Conservation (phyloP, 2,797 vertebrate species). For the Sebastes iracundus region DNA sequence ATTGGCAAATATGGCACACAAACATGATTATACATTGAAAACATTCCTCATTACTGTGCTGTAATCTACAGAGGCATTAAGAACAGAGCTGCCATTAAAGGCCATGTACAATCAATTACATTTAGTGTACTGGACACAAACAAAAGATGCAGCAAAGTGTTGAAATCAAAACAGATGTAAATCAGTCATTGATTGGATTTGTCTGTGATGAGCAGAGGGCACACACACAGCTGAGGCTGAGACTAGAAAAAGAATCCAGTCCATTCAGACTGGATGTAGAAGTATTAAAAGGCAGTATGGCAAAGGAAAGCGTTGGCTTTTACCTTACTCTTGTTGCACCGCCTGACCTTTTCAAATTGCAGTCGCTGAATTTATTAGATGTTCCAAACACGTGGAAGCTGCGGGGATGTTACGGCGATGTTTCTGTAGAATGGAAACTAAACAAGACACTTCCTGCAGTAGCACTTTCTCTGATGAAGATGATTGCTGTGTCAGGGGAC, state of each 20-base stretch:
- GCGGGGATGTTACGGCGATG: background rate
- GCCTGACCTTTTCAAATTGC: background rate
- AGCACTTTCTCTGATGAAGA: slow-evolving; percentile 1
- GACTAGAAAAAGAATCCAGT: slow-evolving; percentile 39
- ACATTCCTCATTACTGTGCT: slow-evolving; percentile 31
- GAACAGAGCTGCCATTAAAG: slow-evolving; percentile 26
- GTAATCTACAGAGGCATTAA: background rate
- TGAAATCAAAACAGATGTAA: slow-evolving; percentile 21
- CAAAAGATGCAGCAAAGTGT: background rate
- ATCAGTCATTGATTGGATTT: background rate
- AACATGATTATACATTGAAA: slow-evolving; percentile 21
- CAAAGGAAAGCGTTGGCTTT: background rate
- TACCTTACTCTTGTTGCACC: background rate
- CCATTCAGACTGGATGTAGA: slow-evolving; percentile 7
- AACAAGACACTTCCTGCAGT: slow-evolving; percentile 16
- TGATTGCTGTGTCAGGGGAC: background rate
- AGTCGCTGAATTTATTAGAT: background rate
- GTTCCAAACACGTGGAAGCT: slow-evolving; percentile 1
- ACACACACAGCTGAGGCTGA: background rate
- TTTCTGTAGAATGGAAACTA: slow-evolving; percentile 36
- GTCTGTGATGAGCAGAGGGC: slow-evolving; percentile 1
- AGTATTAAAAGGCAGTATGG: slow-evolving; percentile 7
- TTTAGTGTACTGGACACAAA: background rate
- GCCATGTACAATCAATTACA: slow-evolving; percentile 20
- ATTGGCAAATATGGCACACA: slow-evolving; percentile 21